phyloP scores from a whole-genome alignment of 1,140 invertebrate species.

The Semibalanus balanoides region DNA sequence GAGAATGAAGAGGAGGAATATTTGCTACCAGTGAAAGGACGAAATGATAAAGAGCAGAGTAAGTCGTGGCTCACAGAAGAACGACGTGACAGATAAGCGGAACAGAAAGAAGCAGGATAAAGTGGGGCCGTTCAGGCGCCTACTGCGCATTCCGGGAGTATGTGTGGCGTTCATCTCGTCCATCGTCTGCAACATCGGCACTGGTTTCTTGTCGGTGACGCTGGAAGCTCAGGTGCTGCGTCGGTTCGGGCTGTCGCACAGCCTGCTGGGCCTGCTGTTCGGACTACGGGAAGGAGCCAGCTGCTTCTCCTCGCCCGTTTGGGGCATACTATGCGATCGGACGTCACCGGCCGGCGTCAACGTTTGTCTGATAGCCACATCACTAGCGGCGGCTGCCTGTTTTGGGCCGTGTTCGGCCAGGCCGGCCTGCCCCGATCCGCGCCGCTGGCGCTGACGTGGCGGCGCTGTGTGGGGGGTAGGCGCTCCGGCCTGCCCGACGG shows the following conservation, averaged over 20 bases:
- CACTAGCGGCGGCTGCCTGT: slow-evolving; percentile 22
- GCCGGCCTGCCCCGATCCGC: slow-evolving; percentile 20
- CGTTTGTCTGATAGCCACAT: slow-evolving; percentile 20
- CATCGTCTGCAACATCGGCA: slow-evolving; percentile 26
- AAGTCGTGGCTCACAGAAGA: too few species aligned
- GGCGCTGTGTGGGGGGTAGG: too few species aligned
- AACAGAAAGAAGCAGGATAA: too few species aligned
- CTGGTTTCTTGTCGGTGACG: slow-evolving; percentile 27
- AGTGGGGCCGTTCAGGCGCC: slow-evolving; percentile 14
- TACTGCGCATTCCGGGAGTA: slow-evolving; percentile 23
- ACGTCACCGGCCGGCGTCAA: slow-evolving; percentile 24
- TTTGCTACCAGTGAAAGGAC: too few species aligned
- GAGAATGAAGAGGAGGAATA: too few species aligned
- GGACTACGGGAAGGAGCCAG: slow-evolving; percentile 27
- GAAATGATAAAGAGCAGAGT: too few species aligned
- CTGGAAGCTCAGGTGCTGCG: slow-evolving; percentile 25
- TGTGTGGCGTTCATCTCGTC: slow-evolving; percentile 26
- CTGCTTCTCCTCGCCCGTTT: slow-evolving; percentile 25
- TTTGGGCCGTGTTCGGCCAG: slow-evolving; percentile 25
- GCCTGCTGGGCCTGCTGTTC: slow-evolving; percentile 25
- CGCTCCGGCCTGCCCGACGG: too few species aligned
- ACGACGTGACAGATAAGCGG: too few species aligned
- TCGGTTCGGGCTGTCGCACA: slow-evolving; percentile 22
- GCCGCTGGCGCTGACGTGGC: slow-evolving; percentile 20
- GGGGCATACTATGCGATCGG: slow-evolving; percentile 27